Evolutionary conservation across 1,140 invertebrate species (phyloP), one percentile per base, ranked within the genome.

Genomic region (Choristoneura fumiferana): DNA sequence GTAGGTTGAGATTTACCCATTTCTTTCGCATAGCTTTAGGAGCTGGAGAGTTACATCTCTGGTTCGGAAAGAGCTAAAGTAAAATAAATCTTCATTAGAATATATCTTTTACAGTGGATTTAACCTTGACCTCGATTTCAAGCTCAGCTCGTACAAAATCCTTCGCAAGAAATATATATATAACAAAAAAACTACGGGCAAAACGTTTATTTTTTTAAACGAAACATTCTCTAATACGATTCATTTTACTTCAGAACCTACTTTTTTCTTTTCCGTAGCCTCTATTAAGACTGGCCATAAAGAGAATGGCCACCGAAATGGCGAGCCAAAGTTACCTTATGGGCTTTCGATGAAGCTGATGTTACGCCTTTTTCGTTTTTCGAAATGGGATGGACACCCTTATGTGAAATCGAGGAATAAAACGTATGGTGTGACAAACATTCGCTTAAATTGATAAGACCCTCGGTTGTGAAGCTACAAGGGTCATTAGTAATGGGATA

Each of bases 251-350:
- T 62, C 67, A 63, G 65, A 39, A 65, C 63, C 60, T 58, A 64
- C 57, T 63, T 76, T 71, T 76, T 74, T 81, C 71, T 66, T 68
- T n/a, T 63, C 22, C 15, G 54, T 65, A 65, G 69, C 65, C 68
- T 60, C 70, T 67, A 71, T 76, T 80, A 72, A 66, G 70, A 69
- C 52, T 59, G 67, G 65, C 69, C 65, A 76, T 80, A 78, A 82
- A 80, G 55, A 71, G 73, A 78, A 80, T 71, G 70, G 72, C 66
- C 66, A 37, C 58, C 54, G 60, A 58, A 78, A 74, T 74, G 73
- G 73, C 54, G 71, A 71, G 61, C 54, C 65, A 60, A 65, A 68
- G 63, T 68, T 71, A 70, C 69, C 70, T 77, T 75, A 70, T 67
- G 61, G 59, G 68, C 62, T 71, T 73, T 70, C 68, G 63, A 75